Percentiles rank a stretch among this genome's conserved stretches.
Evolutionary conservation across 2,888 invertebrate genomes (phyloP).

Genomic region (Arrhopalites spinosus): DNA sequence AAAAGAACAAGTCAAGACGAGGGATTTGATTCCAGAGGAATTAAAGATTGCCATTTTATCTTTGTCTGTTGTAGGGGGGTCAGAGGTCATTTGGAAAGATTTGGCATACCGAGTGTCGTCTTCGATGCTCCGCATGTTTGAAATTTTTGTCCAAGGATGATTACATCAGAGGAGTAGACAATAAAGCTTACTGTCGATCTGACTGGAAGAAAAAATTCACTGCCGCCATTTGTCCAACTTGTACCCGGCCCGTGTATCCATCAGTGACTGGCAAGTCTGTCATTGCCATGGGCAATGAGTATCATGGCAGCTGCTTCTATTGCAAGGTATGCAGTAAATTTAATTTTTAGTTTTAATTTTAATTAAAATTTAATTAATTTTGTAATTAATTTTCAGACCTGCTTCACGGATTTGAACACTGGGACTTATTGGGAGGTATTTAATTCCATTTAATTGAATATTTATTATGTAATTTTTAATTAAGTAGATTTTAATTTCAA

Average conservation of each 20-base stretch:
- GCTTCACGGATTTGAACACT: conserved; percentile 34
- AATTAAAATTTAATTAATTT: background rate
- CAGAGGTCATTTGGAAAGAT: conserved; percentile 28
- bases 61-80: conserved; percentile 22
- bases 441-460: no score
- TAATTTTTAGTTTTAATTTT: background rate
- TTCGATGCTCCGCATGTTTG: conserved; percentile 25
- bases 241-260: conserved; percentile 27
- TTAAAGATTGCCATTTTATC: background rate
- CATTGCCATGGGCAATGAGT: conserved; percentile 35
- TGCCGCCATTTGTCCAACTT: conserved; percentile 30
- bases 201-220: conserved; percentile 33
- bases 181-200: conserved; percentile 29
- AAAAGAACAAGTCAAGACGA: background rate
- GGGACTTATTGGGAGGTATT: conserved; percentile 32
- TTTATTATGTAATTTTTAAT: no score
- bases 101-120: conserved; percentile 36
- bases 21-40: background rate
- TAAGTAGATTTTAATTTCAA: no score
- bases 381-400: conserved; percentile 7
- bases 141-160: conserved; percentile 34
- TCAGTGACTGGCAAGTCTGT: conserved; percentile 24
- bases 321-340: conserved; percentile 19
- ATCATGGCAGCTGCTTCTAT: conserved; percentile 34
- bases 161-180: conserved; percentile 35